Base-by-base conservation (phyloP, 2,888 invertebrate genomes). In the Erannis defoliaria region DNA sequence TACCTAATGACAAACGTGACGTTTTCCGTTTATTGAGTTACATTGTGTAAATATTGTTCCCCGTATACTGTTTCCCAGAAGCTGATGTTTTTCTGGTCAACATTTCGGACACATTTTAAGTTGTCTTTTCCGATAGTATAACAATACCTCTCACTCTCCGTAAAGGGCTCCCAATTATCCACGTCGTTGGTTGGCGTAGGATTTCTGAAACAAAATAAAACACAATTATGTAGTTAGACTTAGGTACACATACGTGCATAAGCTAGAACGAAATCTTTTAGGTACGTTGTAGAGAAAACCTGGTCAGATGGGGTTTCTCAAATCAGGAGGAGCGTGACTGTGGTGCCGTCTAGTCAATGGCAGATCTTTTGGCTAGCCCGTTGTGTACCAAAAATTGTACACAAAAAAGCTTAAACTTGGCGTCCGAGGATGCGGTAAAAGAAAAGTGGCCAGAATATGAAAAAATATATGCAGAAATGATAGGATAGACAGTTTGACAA, bases 31-130 rank as follows among this genome's bases (percentile, higher is more conserved):
- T 55, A 59, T 51, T 60, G 33, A 40, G 18, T 49, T 53, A 55
- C 53, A 33, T 42, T 53, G 31, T 42, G 42, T 43, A n/a, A 42
- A 42, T 46, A 50, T 42, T 48, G 45, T 72, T 88, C 85, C 12
- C 68, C 74, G 50, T 91, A 93, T 51, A 92, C 79, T 45, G 80
- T 71, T 68, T 91, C 90, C 92, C 92, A 93, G 55, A 93, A 88
- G 31, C 62, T 64, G 60, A 88, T 84, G 64, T 81, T 84, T 23
- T 78, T 70, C 45, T 69, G 74, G 53, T 85, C 79, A 2, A 81
- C 76, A 57, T 86, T 76, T 62, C 66, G 62, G 31, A 67, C 70
- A 68, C 86, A 85, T 71, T 80, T 77, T 0, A 81, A 67, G 38
- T 5, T 48, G 37, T 77, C 70, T 55, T 83, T 77, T 51, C 82